Conservation (phyloP, 2,888 invertebrate species). For the Pseudanteris insignis region DNA sequence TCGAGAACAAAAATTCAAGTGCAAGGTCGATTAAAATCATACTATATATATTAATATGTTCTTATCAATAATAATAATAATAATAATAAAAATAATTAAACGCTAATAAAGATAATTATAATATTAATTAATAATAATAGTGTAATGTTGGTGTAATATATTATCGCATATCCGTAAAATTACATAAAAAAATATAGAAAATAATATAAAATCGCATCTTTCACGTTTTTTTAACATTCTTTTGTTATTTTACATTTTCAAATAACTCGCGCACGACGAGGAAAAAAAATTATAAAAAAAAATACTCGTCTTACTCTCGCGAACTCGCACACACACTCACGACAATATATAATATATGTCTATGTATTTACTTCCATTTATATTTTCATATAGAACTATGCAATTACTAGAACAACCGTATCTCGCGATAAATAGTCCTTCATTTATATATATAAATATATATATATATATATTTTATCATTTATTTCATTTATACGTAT, state of each 20-base stretch:
- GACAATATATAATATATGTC: constrained; percentile 38
- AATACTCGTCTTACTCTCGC: constrained; percentile 49
- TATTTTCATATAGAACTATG: constrained; percentile 39
- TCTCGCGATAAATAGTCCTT: constrained; percentile 10
- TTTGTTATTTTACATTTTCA: constrained; percentile 10
- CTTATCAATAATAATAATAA: constrained; percentile 55
- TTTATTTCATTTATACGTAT: constrained; percentile 45
- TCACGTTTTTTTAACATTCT: constrained; percentile 33
- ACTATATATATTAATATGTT: constrained; percentile 65
- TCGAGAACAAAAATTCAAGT: constrained; percentile 59
- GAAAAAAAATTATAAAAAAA: constrained; percentile 22
- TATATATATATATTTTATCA: no score
- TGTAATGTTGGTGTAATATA: constrained; percentile 49
- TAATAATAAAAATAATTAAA: no score
- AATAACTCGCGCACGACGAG: constrained; percentile 46
- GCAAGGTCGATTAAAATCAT: constrained; percentile 62
- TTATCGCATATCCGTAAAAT: constrained; percentile 64
- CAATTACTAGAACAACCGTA: constrained; percentile 41
- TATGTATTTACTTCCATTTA: constrained; percentile 28
- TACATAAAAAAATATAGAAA: constrained; percentile 67
- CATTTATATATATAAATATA: constrained; percentile 45
- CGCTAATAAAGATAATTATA: no score
- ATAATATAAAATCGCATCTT: constrained; percentile 63
- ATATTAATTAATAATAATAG: constrained; percentile 46
- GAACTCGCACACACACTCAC: constrained; percentile 43